phyloP scores from a whole-genome alignment of 2,113 vertebrate species.

The Mastomys coucha region DNA sequence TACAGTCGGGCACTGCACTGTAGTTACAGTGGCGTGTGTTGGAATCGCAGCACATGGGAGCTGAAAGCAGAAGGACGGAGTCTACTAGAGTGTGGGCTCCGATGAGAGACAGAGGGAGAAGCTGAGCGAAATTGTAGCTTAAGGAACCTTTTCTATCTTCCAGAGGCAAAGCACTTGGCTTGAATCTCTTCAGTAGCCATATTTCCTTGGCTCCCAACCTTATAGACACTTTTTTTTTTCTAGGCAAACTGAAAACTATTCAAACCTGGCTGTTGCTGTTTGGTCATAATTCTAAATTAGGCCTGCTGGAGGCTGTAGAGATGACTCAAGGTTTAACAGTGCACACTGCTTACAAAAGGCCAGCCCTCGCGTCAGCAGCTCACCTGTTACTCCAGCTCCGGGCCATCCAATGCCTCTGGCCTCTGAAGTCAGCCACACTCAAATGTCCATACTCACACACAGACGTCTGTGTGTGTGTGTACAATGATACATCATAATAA shows the following conservation, averaged over 20 bases:
- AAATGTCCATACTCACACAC: not conserved
- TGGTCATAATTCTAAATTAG: not conserved
- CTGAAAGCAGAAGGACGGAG: not conserved
- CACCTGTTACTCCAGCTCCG: not conserved
- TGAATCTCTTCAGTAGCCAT: not conserved
- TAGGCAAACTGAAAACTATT: not conserved
- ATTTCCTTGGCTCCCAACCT: not conserved
- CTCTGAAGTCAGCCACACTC: not conserved
- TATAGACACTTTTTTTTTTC: not conserved
- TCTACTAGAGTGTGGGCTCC: not conserved
- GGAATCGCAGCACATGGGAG: not conserved
- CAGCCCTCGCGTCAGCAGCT: not conserved
- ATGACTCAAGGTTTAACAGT: not conserved
- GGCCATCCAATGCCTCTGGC: not conserved
- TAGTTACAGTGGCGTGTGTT: no score
- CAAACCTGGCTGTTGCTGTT: not conserved
- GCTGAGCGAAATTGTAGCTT: not conserved
- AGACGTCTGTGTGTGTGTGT: not conserved
- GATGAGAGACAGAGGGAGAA: no score
- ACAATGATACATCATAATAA: no score
- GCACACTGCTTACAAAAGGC: not conserved
- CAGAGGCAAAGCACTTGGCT: not conserved
- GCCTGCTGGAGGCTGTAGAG: not conserved
- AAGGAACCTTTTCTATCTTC: not conserved
- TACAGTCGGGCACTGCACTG: no score